These are phyloP conservation scores for Timema podura DNA, from an alignment of 2,888 invertebrate genomes.

Conservation along the genomic window DNA sequence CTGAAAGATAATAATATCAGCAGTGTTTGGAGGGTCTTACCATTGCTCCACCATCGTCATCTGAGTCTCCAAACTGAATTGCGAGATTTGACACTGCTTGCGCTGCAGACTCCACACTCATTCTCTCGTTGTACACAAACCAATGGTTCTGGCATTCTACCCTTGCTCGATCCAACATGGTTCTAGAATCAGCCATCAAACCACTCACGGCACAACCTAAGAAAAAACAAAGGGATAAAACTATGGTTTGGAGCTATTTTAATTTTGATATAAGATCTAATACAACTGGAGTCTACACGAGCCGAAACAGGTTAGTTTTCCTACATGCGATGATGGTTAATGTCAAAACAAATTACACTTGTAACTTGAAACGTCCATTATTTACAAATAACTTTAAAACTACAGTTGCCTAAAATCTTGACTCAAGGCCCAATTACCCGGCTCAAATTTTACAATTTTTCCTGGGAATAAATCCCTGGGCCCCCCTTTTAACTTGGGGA, in stretches of 20 bases:
- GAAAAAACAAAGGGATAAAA: not conserved
- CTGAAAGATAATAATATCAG: not conserved
- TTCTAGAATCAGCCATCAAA: constrained; percentile 95
- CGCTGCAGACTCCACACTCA: constrained; percentile 96
- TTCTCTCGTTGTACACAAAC: constrained; percentile 95
- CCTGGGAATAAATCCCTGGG: too few species aligned
- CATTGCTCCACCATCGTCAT: constrained; percentile 91
- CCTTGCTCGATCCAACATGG: constrained; percentile 88
- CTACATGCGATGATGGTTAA: too few species aligned
- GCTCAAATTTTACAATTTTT: too few species aligned
- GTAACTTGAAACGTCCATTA: too few species aligned
- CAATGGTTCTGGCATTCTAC: constrained; percentile 98
- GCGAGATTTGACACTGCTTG: constrained; percentile 98
- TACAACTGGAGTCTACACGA: too few species aligned
- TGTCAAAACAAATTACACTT: too few species aligned
- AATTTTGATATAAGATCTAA: not conserved
- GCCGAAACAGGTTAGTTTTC: too few species aligned
- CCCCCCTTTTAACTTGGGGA: too few species aligned
- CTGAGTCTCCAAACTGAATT: constrained; percentile 99
- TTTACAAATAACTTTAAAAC: too few species aligned
- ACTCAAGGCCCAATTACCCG: too few species aligned
- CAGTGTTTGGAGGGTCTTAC: constrained; percentile 32
- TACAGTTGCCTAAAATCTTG: too few species aligned
- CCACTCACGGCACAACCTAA: constrained; percentile 91
- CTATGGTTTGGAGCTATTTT: not conserved